Evolutionary conservation across 1,140 invertebrate genomes (phyloP), one percentile per base, ranked within the genome.

Genomic region (Brachystomella parvula): DNA sequence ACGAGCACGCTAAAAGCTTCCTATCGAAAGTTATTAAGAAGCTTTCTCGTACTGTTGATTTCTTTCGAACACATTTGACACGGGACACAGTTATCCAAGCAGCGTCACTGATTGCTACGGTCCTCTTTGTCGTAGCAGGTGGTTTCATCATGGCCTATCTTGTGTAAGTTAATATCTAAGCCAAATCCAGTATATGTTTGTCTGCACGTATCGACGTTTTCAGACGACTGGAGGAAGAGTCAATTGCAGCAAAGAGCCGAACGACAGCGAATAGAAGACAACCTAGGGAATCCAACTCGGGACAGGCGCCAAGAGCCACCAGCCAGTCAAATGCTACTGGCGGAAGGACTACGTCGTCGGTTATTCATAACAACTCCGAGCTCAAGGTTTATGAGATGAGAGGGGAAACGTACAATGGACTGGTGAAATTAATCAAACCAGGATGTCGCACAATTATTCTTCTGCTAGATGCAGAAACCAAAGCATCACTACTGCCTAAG

Each of bases 361-460:
- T 2, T 56, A 2, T 65, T 12, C 30, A n/a, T n/a, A 65, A 57
- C n/a, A 67, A 57, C 21, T 47, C 86, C 0, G 88, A 90, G 77
- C 78, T 95, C 26, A 83, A 86, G 63, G 80, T 99, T 39, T 93
- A 98, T 76, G 96, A 98, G 78, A 80, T 98, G 61, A 80, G 92
- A 49, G 90, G 90, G 19, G 94, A 97, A 80, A 96, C 94, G 63
- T 98, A 96, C 75, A 94, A 95, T 78, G 94, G 92, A 39, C 82
- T 99, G 64, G 89, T 98, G 30, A 83, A 92, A 53, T 78, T 98
- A 57, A 80, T 97, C 44, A 96, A 97, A 76, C 95, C 96, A 0
- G 96, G 96, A 0, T 97, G 93, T 76, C 82, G 96, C 21, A 97
- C 95, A 0, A 86, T 98, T 66, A 84, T 97, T 33, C 76, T 98